phyloP scores from a whole-genome alignment of 2,888 invertebrate species.

The Odontomyia ornata region DNA sequence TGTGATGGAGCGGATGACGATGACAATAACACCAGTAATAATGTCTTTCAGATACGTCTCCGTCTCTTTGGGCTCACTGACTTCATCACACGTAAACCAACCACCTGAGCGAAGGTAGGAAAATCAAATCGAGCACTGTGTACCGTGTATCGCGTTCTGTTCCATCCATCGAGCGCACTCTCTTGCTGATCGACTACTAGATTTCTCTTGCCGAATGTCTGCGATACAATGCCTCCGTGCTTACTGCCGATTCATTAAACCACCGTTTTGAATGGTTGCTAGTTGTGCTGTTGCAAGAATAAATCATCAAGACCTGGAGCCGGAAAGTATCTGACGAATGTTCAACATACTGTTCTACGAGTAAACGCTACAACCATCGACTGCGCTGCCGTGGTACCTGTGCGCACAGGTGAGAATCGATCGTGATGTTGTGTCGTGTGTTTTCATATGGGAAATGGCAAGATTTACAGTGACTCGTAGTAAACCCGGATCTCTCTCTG shows the following conservation, averaged over 20 bases:
- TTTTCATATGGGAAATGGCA: not conserved
- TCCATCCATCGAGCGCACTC: not conserved
- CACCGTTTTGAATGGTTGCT: not conserved
- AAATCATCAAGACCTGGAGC: not conserved
- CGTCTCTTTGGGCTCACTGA: not conserved
- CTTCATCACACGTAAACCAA: slow-evolving; percentile 4
- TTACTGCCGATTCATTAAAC: not conserved
- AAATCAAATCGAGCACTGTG: no score
- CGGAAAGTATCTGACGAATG: slow-evolving; percentile 2
- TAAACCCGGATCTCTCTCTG: slow-evolving; percentile 8
- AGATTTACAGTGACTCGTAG: not conserved
- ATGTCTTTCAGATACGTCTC: slow-evolving; percentile 4
- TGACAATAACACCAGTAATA: slow-evolving; percentile 13
- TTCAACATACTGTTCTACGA: not conserved
- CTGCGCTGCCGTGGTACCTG: not conserved
- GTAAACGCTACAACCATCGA: not conserved
- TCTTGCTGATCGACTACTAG: not conserved
- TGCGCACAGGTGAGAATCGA: slow-evolving; percentile 29
- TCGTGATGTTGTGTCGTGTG: slow-evolving; percentile 2
- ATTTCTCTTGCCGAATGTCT: not conserved
- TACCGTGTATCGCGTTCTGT: not conserved
- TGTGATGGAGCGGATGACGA: slow-evolving; percentile 21
- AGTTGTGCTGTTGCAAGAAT: not conserved
- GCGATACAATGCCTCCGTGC: no score
- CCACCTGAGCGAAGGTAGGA: not conserved